phyloP scores from a whole-genome alignment of 1,140 invertebrate species.

The Cardiocondyla obscurior region DNA sequence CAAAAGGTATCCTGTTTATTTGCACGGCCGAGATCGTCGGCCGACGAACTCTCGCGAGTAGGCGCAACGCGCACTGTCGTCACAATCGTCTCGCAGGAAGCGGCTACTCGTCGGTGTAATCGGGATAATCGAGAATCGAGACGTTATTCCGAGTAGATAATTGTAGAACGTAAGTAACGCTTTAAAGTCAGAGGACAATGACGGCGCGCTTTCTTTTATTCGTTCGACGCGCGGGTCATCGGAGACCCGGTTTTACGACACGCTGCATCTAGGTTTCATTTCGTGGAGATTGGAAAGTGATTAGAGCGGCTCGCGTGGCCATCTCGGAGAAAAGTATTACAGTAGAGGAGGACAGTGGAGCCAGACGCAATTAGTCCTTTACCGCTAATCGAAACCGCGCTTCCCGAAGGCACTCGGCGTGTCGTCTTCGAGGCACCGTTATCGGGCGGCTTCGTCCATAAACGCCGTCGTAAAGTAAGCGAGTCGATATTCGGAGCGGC shows the following conservation, averaged over 20 bases:
- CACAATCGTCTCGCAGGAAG: constrained; percentile 34
- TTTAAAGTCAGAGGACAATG: constrained; percentile 23
- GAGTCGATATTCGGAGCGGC: background rate
- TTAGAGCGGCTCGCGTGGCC: constrained; percentile 16
- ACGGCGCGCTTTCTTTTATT: background rate
- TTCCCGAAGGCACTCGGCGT: background rate
- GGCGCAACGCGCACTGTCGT: constrained; percentile 39
- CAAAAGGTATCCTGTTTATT: constrained; percentile 29
- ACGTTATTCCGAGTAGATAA: no score
- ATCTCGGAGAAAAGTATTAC: background rate
- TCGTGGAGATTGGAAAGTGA: constrained; percentile 33
- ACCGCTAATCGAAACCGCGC: constrained; percentile 22
- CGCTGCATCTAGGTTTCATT: constrained; percentile 30
- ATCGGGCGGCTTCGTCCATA: background rate
- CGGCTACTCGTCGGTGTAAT: background rate
- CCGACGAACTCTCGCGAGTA: background rate
- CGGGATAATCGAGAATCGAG: constrained; percentile 31
- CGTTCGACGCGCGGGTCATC: background rate
- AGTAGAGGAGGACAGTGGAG: background rate
- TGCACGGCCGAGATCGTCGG: background rate
- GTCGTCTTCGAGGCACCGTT: constrained; percentile 14
- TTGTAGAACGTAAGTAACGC: no score
- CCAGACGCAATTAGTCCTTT: constrained; percentile 25
- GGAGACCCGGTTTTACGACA: background rate
- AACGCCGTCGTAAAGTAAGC: background rate